phyloP scores from a whole-genome alignment of 2,888 invertebrate genomes.

The Ceraclea dissimilis region DNA sequence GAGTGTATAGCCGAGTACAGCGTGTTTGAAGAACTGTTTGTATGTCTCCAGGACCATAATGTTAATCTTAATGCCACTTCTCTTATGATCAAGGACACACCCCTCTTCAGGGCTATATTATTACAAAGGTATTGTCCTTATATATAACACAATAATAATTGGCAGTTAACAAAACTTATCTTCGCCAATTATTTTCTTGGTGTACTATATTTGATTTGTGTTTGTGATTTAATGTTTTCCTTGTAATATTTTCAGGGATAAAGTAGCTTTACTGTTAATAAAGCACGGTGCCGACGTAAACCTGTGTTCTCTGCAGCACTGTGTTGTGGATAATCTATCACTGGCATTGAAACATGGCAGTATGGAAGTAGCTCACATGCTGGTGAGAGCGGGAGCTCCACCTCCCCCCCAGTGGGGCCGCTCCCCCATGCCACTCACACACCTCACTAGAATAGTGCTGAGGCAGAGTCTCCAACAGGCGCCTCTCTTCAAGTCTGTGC shows the following conservation, averaged over 20 bases:
- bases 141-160: too few species aligned
- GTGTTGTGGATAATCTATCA: constrained; percentile 48
- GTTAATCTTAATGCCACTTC: constrained; percentile 42
- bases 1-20: constrained; percentile 45
- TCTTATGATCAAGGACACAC: constrained; percentile 43
- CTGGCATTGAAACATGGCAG: constrained; percentile 42
- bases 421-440: constrained; percentile 19
- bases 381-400: constrained; percentile 43
- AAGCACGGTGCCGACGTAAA: constrained; percentile 59
- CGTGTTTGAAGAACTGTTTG: constrained; percentile 48
- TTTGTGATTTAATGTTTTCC: too few species aligned
- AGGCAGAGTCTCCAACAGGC: constrained; percentile 15
- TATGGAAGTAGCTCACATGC: constrained; percentile 34
- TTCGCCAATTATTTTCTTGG: too few species aligned
- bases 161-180: too few species aligned
- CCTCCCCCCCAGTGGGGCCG: constrained; percentile 41
- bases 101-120: constrained; percentile 46
- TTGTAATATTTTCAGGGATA: constrained; percentile 34
- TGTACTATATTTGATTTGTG: too few species aligned
- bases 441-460: constrained; percentile 19
- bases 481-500: constrained; percentile 20
- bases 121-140: constrained; percentile 37
- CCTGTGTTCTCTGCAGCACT: constrained; percentile 48
- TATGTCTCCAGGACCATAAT: constrained; percentile 39
- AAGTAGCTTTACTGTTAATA: constrained; percentile 50